phyloP scores from a whole-genome alignment of 1,140 invertebrate species.

The Drosophila fuyamai region DNA sequence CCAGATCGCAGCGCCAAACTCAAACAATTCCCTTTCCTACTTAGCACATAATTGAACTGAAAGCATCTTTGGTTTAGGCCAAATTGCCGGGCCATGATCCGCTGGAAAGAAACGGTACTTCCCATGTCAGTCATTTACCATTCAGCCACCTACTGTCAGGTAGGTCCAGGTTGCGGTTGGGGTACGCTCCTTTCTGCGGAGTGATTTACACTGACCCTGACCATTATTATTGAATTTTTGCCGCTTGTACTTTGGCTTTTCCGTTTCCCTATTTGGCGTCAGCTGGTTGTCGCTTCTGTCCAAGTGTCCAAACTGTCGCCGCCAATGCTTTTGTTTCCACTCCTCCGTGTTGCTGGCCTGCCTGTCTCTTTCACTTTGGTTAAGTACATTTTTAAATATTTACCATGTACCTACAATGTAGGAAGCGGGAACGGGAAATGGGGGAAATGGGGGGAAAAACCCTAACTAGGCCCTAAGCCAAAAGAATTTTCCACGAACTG shows the following conservation, averaged over 20 bases:
- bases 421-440: neutral
- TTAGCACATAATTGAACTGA: slow-evolving; percentile 77
- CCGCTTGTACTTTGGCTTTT: slow-evolving; percentile 13
- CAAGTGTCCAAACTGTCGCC: slow-evolving; percentile 74
- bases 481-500: slow-evolving; percentile 80
- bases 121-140: slow-evolving; percentile 81
- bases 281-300: slow-evolving; percentile 75
- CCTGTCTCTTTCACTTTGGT: slow-evolving; percentile 81
- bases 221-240: slow-evolving; percentile 75
- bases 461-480: slow-evolving; percentile 55
- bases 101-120: slow-evolving; percentile 50
- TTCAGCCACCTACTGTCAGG: slow-evolving; percentile 49
- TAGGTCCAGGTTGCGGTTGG: neutral
- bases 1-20: neutral
- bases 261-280: slow-evolving; percentile 41
- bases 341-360: slow-evolving; percentile 14
- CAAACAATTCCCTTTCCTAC: slow-evolving; percentile 56
- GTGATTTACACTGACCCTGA: slow-evolving; percentile 69
- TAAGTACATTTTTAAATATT: slow-evolving; percentile 84
- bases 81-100: slow-evolving; percentile 50
- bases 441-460: neutral
- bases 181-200: slow-evolving; percentile 15
- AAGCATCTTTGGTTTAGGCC: slow-evolving; percentile 55
- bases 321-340: slow-evolving; percentile 45
- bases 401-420: slow-evolving; percentile 63